A percentile compares a stretch with the other conserved stretches of the same genome.
These are phyloP conservation scores for Ectemnius continuus DNA, from an alignment of 2,888 invertebrate species.

Conservation along the genomic window DNA sequence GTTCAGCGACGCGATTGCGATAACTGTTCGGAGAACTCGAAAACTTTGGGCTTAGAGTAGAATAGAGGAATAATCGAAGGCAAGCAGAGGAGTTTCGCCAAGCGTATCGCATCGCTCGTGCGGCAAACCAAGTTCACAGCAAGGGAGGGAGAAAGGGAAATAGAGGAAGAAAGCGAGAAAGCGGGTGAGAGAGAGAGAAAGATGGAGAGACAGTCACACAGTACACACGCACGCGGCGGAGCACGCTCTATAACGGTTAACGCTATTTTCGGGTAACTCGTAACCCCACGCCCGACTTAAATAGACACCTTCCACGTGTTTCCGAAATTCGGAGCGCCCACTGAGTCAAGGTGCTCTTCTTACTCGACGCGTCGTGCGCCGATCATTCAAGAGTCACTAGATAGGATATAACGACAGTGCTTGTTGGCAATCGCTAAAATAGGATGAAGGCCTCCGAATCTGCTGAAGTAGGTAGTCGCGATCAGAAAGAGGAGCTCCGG, in stretches of 20 bases:
- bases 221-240: not conserved
- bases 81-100: too few relatives aligned
- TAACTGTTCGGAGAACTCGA: too few relatives aligned
- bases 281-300: conserved; percentile 26
- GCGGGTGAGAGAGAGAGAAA: too few relatives aligned
- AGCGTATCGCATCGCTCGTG: too few relatives aligned
- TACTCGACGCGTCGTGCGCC: not conserved
- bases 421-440: not conserved
- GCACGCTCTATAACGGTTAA: not conserved
- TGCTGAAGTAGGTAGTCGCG: not conserved
- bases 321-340: conserved; percentile 21
- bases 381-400: not conserved
- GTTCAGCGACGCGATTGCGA: too few relatives aligned
- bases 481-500: not conserved
- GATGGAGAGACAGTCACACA: not conserved
- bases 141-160: too few relatives aligned
- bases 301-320: conserved; percentile 33
- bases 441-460: not conserved
- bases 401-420: not conserved
- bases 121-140: too few relatives aligned
- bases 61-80: too few relatives aligned
- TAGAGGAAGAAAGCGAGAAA: too few relatives aligned
- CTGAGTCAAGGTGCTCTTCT: conserved; percentile 6
- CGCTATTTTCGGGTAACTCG: conserved; percentile 40
- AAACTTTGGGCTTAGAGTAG: too few relatives aligned